Evolutionary conservation across 2,797 vertebrate species (phyloP), one percentile per base, ranked within the genome.

Genomic region (Gephyroberyx darwinii): DNA sequence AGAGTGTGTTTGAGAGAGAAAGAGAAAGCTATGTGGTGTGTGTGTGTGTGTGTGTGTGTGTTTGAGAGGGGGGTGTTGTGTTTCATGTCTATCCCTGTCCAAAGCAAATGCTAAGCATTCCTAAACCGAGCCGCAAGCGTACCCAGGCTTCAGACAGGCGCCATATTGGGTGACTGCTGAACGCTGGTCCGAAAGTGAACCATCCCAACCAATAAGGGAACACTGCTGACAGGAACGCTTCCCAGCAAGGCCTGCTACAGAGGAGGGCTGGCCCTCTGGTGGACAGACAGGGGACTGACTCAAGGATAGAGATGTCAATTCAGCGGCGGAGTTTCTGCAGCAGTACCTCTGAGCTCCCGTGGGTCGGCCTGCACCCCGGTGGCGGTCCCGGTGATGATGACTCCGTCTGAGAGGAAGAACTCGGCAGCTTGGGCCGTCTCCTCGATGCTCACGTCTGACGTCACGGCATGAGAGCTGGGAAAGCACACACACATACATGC

Each of bases 341-440:
- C 48, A 17, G 7, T 86, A 96, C 96, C 95, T 91, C 20, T 88
- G 68, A 96, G 92, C 76, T 96, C 93, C 8, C 0, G 35, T 0
- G 92, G 94, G 72, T 96, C 83, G 0, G 96, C 83, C 0, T 94
- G 91, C 33, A 72, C 50, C 0, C 94, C 95, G 0, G 96, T 97
- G 14, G 95, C 92, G 0, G 74, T 68, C 66, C 96, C 95, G 0
- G 95, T 96, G 88, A 97, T 65, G 79, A 97, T 88, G 53, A 96
- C 72, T 6, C 95, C 95, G 0, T 96, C 95, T 1, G 95, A 95
- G 75, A 96, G 94, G 86, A 96, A 96, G 75, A 96, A 93, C 89
- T 96, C 93, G 0, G 96, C 95, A 0, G 96, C 95, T 1, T 8
- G 90, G 0, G 95, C 95, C 0, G 92, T 96, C 85, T 96, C 94